phyloP scores from a whole-genome alignment of 1,140 invertebrate species.

The Semibalanus balanoides region DNA sequence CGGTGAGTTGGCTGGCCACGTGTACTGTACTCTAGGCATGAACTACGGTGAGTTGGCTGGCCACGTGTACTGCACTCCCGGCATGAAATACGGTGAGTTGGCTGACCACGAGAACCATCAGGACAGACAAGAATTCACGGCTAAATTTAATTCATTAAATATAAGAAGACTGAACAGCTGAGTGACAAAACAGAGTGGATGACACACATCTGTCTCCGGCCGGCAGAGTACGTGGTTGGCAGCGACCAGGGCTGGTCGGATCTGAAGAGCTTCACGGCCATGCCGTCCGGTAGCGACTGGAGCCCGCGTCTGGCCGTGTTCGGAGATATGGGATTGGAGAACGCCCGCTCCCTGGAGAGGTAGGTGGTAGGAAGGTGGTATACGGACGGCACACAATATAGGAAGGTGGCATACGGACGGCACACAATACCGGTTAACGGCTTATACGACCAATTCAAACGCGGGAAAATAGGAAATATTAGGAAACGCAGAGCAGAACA shows the following conservation, averaged over 20 bases:
- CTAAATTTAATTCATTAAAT: no score
- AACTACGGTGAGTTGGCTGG: no score
- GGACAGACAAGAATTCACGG: no score
- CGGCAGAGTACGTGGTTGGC: constrained; percentile 64
- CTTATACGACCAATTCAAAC: no score
- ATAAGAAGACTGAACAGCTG: neutral
- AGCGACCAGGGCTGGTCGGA: constrained; percentile 63
- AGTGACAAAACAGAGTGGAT: no score
- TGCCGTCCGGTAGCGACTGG: constrained; percentile 48
- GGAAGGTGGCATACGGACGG: neutral
- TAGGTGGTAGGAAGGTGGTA: no score
- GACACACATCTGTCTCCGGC: neutral
- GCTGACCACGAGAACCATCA: neutral
- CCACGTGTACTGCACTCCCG: no score
- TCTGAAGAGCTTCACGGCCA: constrained; percentile 54
- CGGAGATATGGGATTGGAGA: constrained; percentile 81
- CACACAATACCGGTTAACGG: neutral
- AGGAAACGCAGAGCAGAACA: no score
- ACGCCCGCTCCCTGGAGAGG: constrained; percentile 39
- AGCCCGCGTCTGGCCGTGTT: constrained; percentile 64
- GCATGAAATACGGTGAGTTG: neutral
- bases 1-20: no score
- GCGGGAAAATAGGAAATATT: no score
- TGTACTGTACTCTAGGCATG: no score
- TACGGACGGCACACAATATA: no score